phyloP scores from a whole-genome alignment of 2,797 vertebrate genomes.

The Labeo calbasu region DNA sequence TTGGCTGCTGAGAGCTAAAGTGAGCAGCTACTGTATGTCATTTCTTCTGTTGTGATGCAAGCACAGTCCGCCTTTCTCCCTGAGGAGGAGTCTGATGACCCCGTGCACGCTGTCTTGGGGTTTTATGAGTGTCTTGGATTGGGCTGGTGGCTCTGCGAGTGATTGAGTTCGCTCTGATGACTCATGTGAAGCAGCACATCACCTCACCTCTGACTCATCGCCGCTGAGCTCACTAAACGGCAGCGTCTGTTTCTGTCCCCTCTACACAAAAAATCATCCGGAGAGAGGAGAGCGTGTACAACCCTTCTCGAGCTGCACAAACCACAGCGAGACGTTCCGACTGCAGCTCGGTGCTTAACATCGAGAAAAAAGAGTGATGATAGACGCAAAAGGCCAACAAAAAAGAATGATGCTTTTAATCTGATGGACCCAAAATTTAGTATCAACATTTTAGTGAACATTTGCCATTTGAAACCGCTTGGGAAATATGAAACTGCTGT shows the following conservation, averaged over 20 bases:
- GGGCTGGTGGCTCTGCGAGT: neutral
- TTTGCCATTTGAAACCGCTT: neutral
- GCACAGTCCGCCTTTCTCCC: neutral
- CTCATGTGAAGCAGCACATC: constrained; percentile 1
- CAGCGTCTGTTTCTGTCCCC: neutral
- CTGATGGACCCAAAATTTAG: neutral
- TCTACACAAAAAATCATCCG: neutral
- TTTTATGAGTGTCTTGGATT: neutral
- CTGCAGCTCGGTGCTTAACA: neutral
- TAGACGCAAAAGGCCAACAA: neutral
- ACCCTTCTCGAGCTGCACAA: neutral
- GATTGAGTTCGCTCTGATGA: neutral
- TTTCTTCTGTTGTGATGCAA: neutral
- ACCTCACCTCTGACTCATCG: constrained; percentile 9
- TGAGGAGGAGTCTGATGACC: neutral
- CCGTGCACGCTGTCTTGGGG: neutral
- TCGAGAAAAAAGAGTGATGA: neutral
- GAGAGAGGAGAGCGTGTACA: neutral
- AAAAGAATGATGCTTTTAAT: constrained; percentile 36
- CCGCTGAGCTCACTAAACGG: neutral
- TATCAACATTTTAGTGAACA: neutral
- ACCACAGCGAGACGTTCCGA: neutral
- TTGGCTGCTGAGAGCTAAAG: neutral
- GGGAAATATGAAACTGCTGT: neutral
- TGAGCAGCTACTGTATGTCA: neutral